Percentiles rank a stretch among this genome's conserved stretches.
Evolutionary conservation across 2,888 invertebrate genomes (phyloP).

Genomic region (Alentia gelatinosa): DNA sequence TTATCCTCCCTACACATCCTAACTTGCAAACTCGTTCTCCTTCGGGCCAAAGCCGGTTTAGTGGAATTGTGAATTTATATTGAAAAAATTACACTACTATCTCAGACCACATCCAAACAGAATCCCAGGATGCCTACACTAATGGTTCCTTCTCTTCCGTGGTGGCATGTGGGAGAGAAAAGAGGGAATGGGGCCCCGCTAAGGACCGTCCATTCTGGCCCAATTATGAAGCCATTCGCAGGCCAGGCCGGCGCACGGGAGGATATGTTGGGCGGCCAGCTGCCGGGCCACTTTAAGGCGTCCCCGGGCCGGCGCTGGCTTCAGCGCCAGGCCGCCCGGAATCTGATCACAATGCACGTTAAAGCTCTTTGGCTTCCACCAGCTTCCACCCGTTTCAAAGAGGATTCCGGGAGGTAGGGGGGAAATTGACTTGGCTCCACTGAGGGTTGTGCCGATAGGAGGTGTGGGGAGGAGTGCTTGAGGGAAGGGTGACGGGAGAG

Average conservation of each 20-base stretch:
- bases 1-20: no score
- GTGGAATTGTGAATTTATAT: no score
- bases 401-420: background rate
- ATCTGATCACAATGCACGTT: conserved; percentile 35
- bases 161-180: no score
- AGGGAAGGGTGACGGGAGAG: background rate
- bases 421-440: conserved; percentile 23
- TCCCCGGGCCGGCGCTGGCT: background rate
- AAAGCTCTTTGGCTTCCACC: conserved; percentile 27
- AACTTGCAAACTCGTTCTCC: no score
- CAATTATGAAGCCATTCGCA: conserved; percentile 11
- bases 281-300: conserved; percentile 12
- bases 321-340: background rate
- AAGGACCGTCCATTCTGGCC: background rate
- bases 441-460: background rate
- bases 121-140: no score
- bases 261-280: background rate
- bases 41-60: no score
- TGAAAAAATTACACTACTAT: no score
- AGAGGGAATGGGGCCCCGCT: no score
- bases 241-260: background rate
- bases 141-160: no score
- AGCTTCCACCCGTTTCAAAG: background rate
- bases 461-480: background rate
- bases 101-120: no score